Conservation (phyloP, 2,888 invertebrate species). For the Lasioglossum pauxillum region DNA sequence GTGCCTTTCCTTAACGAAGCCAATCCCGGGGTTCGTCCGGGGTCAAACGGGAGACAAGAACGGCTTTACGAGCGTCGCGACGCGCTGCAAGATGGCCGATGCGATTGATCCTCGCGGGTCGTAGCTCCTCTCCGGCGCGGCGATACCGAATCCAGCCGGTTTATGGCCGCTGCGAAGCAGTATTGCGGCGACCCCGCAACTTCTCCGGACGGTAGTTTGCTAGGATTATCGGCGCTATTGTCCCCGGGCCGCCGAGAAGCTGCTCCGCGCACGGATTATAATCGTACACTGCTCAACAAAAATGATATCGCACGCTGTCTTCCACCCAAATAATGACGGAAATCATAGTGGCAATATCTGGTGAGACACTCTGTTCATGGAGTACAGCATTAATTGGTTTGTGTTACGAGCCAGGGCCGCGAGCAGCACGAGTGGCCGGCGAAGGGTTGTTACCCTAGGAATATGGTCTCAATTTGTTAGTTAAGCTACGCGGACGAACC, state of each 20-base stretch:
- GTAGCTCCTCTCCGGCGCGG: not conserved
- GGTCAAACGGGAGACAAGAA: constrained; percentile 72
- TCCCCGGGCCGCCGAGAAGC: not conserved
- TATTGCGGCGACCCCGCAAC: not conserved
- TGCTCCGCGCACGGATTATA: not conserved
- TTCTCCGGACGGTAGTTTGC: not conserved
- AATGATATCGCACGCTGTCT: not conserved
- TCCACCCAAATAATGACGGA: too few species aligned
- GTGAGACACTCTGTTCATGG: too few species aligned
- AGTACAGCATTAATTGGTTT: too few species aligned
- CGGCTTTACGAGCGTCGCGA: constrained; percentile 43
- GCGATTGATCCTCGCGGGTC: constrained; percentile 54
- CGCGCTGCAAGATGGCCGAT: constrained; percentile 50
- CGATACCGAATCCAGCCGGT: not conserved
- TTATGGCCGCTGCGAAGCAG: not conserved
- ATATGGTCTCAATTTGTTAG: too few species aligned
- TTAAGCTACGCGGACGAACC: too few species aligned
- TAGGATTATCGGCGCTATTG: not conserved
- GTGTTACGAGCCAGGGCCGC: too few species aligned
- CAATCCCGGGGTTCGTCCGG: constrained; percentile 75
- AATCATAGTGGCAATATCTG: too few species aligned
- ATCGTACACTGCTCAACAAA: not conserved
- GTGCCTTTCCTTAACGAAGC: constrained; percentile 77
- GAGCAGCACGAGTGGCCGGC: too few species aligned
- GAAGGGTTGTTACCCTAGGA: too few species aligned